Evolutionary conservation across 1,140 invertebrate species (phyloP).

Genomic region (Brachionus asplanchnoidis): DNA sequence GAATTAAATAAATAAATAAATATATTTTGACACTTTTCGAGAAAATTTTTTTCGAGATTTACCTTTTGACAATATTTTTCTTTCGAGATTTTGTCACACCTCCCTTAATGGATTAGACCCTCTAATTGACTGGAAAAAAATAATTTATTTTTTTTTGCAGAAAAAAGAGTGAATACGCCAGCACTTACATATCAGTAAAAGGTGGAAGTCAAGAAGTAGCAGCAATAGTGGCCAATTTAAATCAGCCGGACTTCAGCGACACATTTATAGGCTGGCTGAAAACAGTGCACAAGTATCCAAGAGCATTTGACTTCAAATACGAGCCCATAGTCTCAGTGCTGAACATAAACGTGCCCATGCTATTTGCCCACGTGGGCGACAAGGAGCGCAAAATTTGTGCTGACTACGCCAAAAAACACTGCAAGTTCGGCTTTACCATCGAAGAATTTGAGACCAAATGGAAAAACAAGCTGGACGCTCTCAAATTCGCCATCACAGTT

Average conservation of each 20-base stretch:
- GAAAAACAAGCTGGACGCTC: background rate
- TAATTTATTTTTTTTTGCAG: no score
- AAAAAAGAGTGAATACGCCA: constrained; percentile 31
- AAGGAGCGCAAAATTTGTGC: constrained; percentile 13
- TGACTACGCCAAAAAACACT: constrained; percentile 15
- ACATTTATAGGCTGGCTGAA: constrained; percentile 23
- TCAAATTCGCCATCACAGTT: constrained; percentile 39
- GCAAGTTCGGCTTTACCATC: constrained; percentile 36
- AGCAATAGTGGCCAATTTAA: constrained; percentile 28
- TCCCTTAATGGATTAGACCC: no score
- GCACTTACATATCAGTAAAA: constrained; percentile 32
- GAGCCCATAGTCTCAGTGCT: constrained; percentile 28
- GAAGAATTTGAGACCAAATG: constrained; percentile 29
- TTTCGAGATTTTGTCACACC: no score
- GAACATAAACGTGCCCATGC: constrained; percentile 3
- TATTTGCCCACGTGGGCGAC: background rate
- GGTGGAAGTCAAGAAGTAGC: constrained; percentile 41
- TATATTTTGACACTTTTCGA: no score
- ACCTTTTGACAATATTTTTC: no score
- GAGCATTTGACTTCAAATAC: constrained; percentile 35
- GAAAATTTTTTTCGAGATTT: no score
- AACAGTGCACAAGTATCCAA: constrained; percentile 35
- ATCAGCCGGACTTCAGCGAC: constrained; percentile 26
- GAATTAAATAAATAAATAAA: no score
- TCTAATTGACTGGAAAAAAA: no score